Evolutionary conservation across 2,797 vertebrate genomes (phyloP).

Genomic region (Melanogrammus aeglefinus): DNA sequence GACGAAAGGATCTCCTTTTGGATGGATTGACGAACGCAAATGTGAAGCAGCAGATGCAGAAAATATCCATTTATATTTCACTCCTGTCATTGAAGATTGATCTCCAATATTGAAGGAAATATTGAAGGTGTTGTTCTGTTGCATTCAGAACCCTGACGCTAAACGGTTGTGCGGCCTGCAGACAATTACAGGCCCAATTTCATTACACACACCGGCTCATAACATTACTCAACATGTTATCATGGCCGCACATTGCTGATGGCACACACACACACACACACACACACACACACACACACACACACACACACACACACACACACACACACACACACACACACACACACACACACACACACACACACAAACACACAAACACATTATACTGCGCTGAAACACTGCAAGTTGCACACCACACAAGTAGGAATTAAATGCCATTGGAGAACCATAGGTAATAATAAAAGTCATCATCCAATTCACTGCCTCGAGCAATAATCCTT

Average conservation of each 20-base stretch:
- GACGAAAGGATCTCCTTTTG: background rate
- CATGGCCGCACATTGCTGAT: background rate
- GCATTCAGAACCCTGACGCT: background rate
- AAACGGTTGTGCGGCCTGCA: background rate
- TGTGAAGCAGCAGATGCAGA: too few species aligned
- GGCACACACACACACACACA: background rate
- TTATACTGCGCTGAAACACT: background rate
- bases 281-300: background rate
- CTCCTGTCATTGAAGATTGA: too few species aligned
- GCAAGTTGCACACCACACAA: background rate
- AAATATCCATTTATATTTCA: background rate
- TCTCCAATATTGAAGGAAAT: too few species aligned
- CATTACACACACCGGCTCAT: background rate
- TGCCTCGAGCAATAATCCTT: background rate
- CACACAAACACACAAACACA: background rate
- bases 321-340: background rate
- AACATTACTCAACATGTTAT: background rate
- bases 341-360: background rate
- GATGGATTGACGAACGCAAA: too few species aligned
- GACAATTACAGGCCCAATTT: background rate
- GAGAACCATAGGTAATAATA: conserved; percentile 9
- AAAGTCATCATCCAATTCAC: conserved; percentile 13
- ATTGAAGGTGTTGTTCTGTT: background rate
- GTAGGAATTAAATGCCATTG: background rate
- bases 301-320: background rate